These are phyloP conservation scores for Hipposideros armiger DNA, from an alignment of 2,113 vertebrate species.

Conservation along the genomic window DNA sequence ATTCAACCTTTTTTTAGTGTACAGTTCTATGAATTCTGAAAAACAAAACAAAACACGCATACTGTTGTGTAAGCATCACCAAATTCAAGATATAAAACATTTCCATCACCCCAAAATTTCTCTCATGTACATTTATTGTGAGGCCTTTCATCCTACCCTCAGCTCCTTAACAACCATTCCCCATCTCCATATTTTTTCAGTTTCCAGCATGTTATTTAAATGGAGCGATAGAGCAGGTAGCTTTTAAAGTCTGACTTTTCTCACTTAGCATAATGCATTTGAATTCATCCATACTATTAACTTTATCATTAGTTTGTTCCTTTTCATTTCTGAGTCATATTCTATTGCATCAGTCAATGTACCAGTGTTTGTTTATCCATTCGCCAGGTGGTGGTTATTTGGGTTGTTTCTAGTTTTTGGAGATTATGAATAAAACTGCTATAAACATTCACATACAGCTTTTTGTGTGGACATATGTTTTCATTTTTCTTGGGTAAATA, in stretches of 20 bases:
- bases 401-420: neutral
- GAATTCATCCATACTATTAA: neutral
- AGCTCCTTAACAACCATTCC: neutral
- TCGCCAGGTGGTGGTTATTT: neutral
- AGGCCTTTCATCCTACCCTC: neutral
- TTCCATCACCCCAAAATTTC: neutral
- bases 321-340: neutral
- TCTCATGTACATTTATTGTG: neutral
- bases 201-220: neutral
- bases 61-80: neutral
- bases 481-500: conserved; percentile 3
- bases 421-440: neutral
- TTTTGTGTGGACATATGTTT: neutral
- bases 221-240: neutral
- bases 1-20: neutral
- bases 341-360: neutral
- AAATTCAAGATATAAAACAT: neutral
- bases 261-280: neutral
- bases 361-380: neutral
- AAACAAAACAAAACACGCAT: neutral
- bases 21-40: neutral
- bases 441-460: neutral
- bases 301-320: neutral
- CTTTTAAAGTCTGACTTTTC: neutral
- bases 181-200: neutral